Base-by-base conservation (phyloP, 2,113 vertebrate species). In the Cynoglossus semilaevis region DNA sequence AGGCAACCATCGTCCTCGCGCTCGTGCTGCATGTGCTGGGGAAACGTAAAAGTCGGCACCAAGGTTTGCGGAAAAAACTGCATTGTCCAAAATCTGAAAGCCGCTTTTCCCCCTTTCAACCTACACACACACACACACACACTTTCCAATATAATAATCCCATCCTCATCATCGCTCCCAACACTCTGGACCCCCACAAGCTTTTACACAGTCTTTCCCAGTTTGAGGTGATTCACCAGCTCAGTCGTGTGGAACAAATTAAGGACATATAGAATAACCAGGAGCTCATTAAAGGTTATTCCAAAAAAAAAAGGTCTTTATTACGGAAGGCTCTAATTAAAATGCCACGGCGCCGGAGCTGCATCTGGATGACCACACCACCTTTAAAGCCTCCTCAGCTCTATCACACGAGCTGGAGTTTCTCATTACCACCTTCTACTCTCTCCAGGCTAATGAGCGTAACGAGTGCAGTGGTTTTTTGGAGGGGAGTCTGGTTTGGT, bases 251-350 rank as follows among this genome's bases (percentile, higher is more conserved):
- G 66, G 51, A 84, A 80, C 79, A 83, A 83, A 83, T 84, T 64
- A 83, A 75, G 75, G 60, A 80, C 72, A 69, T 51, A 71, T 59
- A 70, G 56, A 74, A 62, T 51, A 45, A 74, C 58, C 22, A 62
- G 61, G 74, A 73, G 66, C 76, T 81, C 76, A 73, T 85, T 77
- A 85, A 67, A 41, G 49, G 44, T 54, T 36, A 52, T 67, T 69
- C 57, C 51, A 63, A 64, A 79, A 72, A 68, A 63, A 64, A 79
- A 72, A 68, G 69, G 29, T 37, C 15, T 71, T 72, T 49, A 60
- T 80, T 79, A 79, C 43, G 49, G 70, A 69, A 12, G 1, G 8
- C 58, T 78, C 69, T 83, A 80, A 85, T 86, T 83, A 83, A 81
- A 78, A 60, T 65, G 57, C 60, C 11, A 16, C 44, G 56, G 74